Percentiles rank a stretch among this genome's conserved stretches.
Conservation (phyloP, 2,888 invertebrate species). For the Dicyrtomina minuta region DNA sequence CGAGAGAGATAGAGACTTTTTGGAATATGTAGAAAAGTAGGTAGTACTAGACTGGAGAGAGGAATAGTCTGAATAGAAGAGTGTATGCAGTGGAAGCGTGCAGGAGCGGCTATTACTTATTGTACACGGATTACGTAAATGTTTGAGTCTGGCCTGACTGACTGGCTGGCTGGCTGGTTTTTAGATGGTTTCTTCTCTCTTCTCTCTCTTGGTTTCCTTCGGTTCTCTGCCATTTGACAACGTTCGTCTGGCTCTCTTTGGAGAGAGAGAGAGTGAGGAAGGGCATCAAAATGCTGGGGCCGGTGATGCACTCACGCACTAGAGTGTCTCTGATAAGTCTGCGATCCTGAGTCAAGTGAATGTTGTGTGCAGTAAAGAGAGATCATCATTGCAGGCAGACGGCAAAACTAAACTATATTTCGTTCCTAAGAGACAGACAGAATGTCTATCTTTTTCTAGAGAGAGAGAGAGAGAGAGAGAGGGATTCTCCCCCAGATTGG, state of each 20-base stretch:
- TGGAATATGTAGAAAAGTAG: neutral
- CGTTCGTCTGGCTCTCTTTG: constrained; percentile 34
- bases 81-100: constrained; percentile 20
- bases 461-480: too few relatives aligned
- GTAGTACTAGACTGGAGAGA: too few relatives aligned
- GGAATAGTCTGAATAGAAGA: neutral
- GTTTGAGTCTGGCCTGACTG: constrained; percentile 20
- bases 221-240: constrained; percentile 36
- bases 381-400: constrained; percentile 18
- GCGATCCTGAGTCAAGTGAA: constrained; percentile 23
- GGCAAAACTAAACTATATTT: constrained; percentile 1
- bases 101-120: constrained; percentile 19
- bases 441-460: constrained; percentile 27
- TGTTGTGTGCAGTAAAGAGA: constrained; percentile 12
- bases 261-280: constrained; percentile 33
- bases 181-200: constrained; percentile 17
- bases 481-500: constrained; percentile 26
- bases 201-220: neutral
- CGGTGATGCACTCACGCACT: constrained; percentile 31
- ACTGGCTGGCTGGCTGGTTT: constrained; percentile 14
- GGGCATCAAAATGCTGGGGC: constrained; percentile 30
- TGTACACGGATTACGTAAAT: constrained; percentile 28
- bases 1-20: constrained; percentile 1
- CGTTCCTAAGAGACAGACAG: constrained; percentile 20
- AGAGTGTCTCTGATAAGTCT: constrained; percentile 23